A percentile compares a stretch with the other conserved stretches of the same genome.
phyloP scores from a whole-genome alignment of 2,797 vertebrate species.

The Cyprinodon diabolis region DNA sequence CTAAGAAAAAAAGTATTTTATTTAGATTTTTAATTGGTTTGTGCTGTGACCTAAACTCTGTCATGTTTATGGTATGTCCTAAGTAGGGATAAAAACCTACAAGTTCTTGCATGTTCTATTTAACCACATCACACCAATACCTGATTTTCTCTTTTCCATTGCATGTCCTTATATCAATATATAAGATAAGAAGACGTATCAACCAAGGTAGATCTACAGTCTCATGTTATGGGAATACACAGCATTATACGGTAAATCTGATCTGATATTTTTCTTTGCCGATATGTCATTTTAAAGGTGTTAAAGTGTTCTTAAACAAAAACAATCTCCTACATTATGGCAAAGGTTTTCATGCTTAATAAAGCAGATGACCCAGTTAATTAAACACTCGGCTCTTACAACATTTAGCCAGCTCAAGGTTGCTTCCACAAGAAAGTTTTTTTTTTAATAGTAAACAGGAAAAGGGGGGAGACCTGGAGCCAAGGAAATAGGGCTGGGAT shows the following conservation, averaged over 20 bases:
- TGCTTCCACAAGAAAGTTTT: background rate
- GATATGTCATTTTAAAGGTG: background rate
- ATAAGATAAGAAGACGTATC: conserved; percentile 13
- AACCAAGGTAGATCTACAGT: conserved; percentile 31
- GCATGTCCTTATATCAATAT: conserved; percentile 3
- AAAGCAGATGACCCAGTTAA: background rate
- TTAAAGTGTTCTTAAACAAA: background rate
- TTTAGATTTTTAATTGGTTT: conserved; percentile 48
- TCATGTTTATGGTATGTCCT: conserved; percentile 14
- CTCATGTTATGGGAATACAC: conserved; percentile 44
- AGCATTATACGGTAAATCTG: background rate
- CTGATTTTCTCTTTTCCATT: background rate
- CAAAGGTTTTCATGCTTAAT: background rate
- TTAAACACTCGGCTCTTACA: background rate
- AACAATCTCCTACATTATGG: background rate
- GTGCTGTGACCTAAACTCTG: conserved; percentile 34
- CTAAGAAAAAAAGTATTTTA: conserved; percentile 48
- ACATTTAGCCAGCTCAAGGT: background rate
- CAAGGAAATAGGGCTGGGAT: too few species aligned
- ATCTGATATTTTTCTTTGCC: background rate
- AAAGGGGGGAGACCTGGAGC: too few species aligned
- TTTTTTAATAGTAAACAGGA: too few species aligned
- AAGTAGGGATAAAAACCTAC: conserved; percentile 13
- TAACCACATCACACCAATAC: background rate
- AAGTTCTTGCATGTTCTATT: background rate